These are phyloP conservation scores for Druon quercuslanigerum DNA, from an alignment of 1,140 invertebrate genomes.

Conservation along the genomic window DNA sequence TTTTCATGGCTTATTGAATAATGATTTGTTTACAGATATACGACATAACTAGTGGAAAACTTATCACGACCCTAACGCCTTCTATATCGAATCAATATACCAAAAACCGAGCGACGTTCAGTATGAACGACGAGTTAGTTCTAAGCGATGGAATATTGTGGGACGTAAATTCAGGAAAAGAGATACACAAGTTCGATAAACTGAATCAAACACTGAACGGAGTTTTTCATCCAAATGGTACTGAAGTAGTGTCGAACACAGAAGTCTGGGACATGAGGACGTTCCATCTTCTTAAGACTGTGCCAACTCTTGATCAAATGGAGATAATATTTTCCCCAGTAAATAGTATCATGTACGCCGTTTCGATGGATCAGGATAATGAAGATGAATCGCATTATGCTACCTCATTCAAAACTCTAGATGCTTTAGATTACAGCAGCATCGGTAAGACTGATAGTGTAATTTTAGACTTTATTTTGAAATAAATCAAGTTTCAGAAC, in stretches of 20 bases:
- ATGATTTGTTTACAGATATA: slow-evolving; percentile 82
- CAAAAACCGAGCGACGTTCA: slow-evolving; percentile 95
- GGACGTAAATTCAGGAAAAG: slow-evolving; percentile 91
- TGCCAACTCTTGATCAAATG: slow-evolving; percentile 93
- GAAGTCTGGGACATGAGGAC: slow-evolving; percentile 97
- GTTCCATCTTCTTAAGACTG: slow-evolving; percentile 94
- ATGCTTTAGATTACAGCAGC: slow-evolving; percentile 94
- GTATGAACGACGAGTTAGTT: slow-evolving; percentile 94
- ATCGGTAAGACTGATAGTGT: slow-evolving; percentile 81
- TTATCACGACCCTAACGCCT: slow-evolving; percentile 85
- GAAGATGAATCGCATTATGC: slow-evolving; percentile 83
- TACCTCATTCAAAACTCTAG: slow-evolving; percentile 95
- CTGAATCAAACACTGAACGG: slow-evolving; percentile 96
- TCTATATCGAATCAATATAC: slow-evolving; percentile 93
- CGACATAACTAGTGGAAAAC: slow-evolving; percentile 89
- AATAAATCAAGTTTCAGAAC: slow-evolving; percentile 19
- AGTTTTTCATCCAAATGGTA: slow-evolving; percentile 97
- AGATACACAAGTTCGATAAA: slow-evolving; percentile 98
- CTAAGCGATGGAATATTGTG: slow-evolving; percentile 95
- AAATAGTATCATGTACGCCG: slow-evolving; percentile 81
- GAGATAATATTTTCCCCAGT: slow-evolving; percentile 83
- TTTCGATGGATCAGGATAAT: slow-evolving; percentile 79
- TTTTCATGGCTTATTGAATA: not conserved
- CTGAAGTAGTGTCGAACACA: slow-evolving; percentile 93
- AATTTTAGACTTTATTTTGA: slow-evolving; percentile 10